Percentiles rank a stretch among this genome's conserved stretches.
phyloP scores from a whole-genome alignment of 2,888 invertebrate genomes.

The Drosophila setosimentum region DNA sequence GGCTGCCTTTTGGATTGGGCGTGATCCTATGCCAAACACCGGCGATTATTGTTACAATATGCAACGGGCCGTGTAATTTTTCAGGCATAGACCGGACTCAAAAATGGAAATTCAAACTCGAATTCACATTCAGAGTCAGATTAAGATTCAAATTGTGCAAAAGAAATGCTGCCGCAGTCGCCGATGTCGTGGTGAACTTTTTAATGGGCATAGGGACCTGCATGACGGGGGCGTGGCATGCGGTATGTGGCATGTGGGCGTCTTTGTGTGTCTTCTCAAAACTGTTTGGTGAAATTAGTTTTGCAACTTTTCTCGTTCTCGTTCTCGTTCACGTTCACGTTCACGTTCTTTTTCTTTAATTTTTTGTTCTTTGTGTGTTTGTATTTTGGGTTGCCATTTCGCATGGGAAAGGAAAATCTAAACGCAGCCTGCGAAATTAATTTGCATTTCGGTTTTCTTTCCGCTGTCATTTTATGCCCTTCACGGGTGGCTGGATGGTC shows the following conservation, averaged over 20 bases:
- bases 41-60: conserved; percentile 79
- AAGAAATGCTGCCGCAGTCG: conserved; percentile 28
- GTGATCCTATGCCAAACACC: conserved; percentile 71
- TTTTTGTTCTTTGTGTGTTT: background rate
- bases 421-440: conserved; percentile 74
- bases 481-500: conserved; percentile 4
- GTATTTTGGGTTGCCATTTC: conserved; percentile 9
- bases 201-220: conserved; percentile 30
- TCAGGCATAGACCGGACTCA: conserved; percentile 43
- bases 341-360: conserved; percentile 40
- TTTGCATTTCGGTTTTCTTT: conserved; percentile 68
- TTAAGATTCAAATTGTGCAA: conserved; percentile 76
- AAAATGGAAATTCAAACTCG: conserved; percentile 69
- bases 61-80: conserved; percentile 78
- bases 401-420: conserved; percentile 58
- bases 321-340: no score
- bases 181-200: conserved; percentile 39
- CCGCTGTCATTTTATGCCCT: conserved; percentile 41
- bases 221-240: conserved; percentile 2
- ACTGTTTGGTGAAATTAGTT: conserved; percentile 81
- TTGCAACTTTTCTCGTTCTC: conserved; percentile 69
- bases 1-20: conserved; percentile 1
- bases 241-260: conserved; percentile 1
- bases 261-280: conserved; percentile 54
- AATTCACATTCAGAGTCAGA: conserved; percentile 49